These are phyloP conservation scores for Ornithoptera priamus DNA, from an alignment of 2,888 invertebrate species.

Conservation along the genomic window DNA sequence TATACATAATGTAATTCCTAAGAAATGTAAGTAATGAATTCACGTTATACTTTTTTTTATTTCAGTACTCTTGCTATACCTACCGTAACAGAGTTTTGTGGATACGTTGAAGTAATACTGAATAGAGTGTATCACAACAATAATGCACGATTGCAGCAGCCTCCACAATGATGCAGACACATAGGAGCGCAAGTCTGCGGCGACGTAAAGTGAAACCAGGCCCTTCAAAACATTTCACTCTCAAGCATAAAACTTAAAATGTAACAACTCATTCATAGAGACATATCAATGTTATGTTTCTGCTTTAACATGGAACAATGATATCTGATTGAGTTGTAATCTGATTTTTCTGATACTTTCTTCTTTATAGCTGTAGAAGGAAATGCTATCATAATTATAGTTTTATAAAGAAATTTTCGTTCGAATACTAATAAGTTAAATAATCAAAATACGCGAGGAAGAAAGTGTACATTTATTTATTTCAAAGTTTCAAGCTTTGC, in stretches of 20 bases:
- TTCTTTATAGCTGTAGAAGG: no score
- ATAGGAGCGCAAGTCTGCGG: slow-evolving; percentile 57
- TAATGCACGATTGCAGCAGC: slow-evolving; percentile 75
- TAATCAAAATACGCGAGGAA: no score
- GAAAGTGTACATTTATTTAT: no score
- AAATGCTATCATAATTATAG: no score
- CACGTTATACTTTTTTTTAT: slow-evolving; percentile 50
- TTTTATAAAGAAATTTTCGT: no score
- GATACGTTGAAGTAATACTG: slow-evolving; percentile 68
- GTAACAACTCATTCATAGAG: slow-evolving; percentile 19
- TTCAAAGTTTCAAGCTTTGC: no score
- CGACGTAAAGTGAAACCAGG: slow-evolving; percentile 75
- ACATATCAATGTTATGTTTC: slow-evolving; percentile 18
- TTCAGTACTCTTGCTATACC: slow-evolving; percentile 68
- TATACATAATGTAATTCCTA: no score
- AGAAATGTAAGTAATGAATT: no score
- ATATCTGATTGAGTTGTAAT: no score
- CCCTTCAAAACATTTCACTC: slow-evolving; percentile 78
- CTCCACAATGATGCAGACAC: slow-evolving; percentile 67
- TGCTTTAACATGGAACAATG: slow-evolving; percentile 7
- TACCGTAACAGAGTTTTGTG: slow-evolving; percentile 69
- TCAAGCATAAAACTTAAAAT: slow-evolving; percentile 38
- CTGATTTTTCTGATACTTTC: no score
- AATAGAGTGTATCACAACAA: slow-evolving; percentile 70
- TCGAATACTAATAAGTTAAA: no score